These are phyloP conservation scores for Elaphurus davidianus DNA, from an alignment of 2,113 vertebrate species.

Conservation along the genomic window DNA sequence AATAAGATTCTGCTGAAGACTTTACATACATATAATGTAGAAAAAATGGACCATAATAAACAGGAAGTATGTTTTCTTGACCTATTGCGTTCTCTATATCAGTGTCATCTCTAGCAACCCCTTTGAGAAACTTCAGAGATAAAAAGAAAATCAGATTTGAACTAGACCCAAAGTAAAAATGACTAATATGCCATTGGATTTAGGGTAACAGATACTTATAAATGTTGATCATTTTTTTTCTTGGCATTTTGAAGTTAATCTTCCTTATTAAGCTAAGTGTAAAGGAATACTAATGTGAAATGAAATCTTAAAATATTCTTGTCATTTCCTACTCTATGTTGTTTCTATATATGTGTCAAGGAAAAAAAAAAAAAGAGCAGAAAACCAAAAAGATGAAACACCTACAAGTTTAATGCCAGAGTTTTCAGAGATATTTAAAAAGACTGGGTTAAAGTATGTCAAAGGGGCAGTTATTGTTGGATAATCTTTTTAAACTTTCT, in stretches of 20 bases:
- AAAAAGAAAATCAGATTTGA: neutral
- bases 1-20: neutral
- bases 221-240: neutral
- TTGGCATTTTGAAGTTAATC: constrained; percentile 11
- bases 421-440: neutral
- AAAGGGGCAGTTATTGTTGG: neutral
- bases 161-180: neutral
- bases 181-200: neutral
- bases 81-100: neutral
- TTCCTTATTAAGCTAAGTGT: neutral
- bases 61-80: neutral
- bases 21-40: neutral
- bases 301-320: constrained; percentile 6
- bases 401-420: neutral
- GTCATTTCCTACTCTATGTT: neutral
- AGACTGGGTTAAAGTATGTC: neutral
- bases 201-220: neutral
- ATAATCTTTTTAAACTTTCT: neutral
- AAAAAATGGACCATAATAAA: neutral
- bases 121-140: constrained; percentile 18
- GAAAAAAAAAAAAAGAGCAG: neutral
- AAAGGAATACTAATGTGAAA: constrained; percentile 25
- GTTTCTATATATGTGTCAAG: neutral
- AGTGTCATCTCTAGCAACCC: neutral
- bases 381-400: neutral